Base-by-base conservation (phyloP, 2,888 invertebrate genomes). In the Stenodera caucasica region DNA sequence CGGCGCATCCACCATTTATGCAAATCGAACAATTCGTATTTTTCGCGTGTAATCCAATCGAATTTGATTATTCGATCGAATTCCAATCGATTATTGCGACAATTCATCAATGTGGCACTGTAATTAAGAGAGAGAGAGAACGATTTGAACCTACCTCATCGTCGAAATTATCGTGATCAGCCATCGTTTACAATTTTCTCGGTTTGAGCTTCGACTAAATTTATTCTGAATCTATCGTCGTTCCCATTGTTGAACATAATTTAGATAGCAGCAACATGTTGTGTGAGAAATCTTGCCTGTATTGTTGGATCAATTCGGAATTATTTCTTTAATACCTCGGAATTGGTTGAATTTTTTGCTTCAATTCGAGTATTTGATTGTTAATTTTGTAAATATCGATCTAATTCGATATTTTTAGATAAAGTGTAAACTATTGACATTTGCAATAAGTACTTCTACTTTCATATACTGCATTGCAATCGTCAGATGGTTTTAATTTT, bases 151-250 rank as follows among this genome's bases (percentile, higher is more conserved):
- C 60, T 68, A 76, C 76, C 75, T 76, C 76, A 63, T 76, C 76
- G 62, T 76, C 76, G 65, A 76, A 76, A 64, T 74, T 69, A 59
- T 75, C 76, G 66, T 74, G 74, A 55, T 76, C 76, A 56, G 69
- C 70, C 70, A 71, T 70, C 4, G n/a, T 32, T 33, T 15, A 14
- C 5, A 11, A 12, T 51, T 3, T 7, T 33, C 14, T 23, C 21
- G 2, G 3, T 26, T 18, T 3, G 18, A 4, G 14, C 9, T 5
- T 12, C 15, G 3, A 15, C 12, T 11, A 5, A 45, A 45, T 45
- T 21, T 23, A 45, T 23, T 45, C 12, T 3, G 23, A 45, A 23
- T 45, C 12, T 45, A 23, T n/a, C 21, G 12, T 23, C 12, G 45
- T 21, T 11, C 23, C 45, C 3, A 40, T 9, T 40, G 45, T 45